Base-by-base conservation (phyloP, 2,113 vertebrate species). In the Misgurnus anguillicaudatus region DNA sequence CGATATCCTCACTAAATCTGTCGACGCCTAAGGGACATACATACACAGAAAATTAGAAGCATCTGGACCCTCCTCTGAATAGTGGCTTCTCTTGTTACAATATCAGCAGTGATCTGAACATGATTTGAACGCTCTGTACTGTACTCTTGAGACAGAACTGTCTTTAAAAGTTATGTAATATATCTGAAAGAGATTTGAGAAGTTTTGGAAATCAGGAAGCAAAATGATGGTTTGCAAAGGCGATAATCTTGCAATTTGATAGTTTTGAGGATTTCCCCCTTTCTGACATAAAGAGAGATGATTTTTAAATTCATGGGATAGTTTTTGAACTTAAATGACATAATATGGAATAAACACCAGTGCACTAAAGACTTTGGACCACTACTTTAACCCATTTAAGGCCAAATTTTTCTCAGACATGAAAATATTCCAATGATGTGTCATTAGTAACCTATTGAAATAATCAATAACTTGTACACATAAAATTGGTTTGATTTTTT, bases 1-100 rank as follows among this genome's bases (percentile, higher is more conserved):
- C 93, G 68, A 99, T 98, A 80, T 99, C 98, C 69, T 96, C 94
- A 73, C 97, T 98, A 92, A 99, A 99, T 84, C 97, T 94, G 90
- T 99, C 98, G 87, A 99, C 98, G 79, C 98, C 98, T 99, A 88
- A 11, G 82, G 72, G 6, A 42, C 21, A 84, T 74, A 79, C n/a
- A 84, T 51, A 87, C 64, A 65, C 39, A 80, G 4, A 55, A 61
- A 19, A 78, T 47, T 45, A 55, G 38, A n/a, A 51, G 21, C 39
- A 77, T 65, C 66, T 42, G 63, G 65, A 64, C 9, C 31, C 31
- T 64, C 13, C 9, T 64, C 6, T 76, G 61, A 76, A 63, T 63
- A 21, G 58, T 48, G 17, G 24, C 41, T 38, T 64, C 60, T 75
- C 73, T 48, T 75, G 6, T 47, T 76, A 51, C 60, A 66, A 16